phyloP scores from a whole-genome alignment of 2,888 invertebrate species.

The Entomobrya multifasciata region DNA sequence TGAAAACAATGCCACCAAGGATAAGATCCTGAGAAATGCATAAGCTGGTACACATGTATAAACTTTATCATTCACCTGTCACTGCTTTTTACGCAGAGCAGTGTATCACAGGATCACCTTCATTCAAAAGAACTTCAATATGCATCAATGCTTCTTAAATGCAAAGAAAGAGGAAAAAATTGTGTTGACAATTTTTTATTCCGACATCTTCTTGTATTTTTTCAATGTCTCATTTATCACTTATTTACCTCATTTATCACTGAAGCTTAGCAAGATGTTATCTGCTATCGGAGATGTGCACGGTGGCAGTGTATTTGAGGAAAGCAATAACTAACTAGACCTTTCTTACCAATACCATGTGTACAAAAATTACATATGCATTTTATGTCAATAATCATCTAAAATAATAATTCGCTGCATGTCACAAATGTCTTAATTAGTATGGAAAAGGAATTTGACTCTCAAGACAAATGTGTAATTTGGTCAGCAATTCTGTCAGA shows the following conservation, averaged over 20 bases:
- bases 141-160: neutral
- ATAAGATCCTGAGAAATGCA: neutral
- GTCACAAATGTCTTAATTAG: constrained; percentile 27
- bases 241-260: constrained; percentile 68
- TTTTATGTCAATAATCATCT: neutral
- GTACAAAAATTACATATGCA: neutral
- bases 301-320: neutral
- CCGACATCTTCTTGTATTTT: constrained; percentile 49
- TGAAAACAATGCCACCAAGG: neutral
- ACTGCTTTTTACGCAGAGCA: neutral
- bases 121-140: neutral
- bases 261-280: constrained; percentile 28
- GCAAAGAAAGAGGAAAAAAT: neutral
- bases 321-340: neutral
- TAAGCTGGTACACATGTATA: neutral
- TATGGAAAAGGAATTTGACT: neutral
- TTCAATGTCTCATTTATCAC: constrained; percentile 66
- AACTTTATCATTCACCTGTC: constrained; percentile 38
- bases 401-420: neutral
- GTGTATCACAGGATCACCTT: constrained; percentile 19
- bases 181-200: constrained; percentile 49
- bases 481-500: neutral
- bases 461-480: neutral
- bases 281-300: constrained; percentile 48
- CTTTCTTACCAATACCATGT: neutral